A percentile compares a stretch with the other conserved stretches of the same genome.
These are phyloP conservation scores for Garra rufa DNA, from an alignment of 2,113 vertebrate genomes.

Conservation along the genomic window DNA sequence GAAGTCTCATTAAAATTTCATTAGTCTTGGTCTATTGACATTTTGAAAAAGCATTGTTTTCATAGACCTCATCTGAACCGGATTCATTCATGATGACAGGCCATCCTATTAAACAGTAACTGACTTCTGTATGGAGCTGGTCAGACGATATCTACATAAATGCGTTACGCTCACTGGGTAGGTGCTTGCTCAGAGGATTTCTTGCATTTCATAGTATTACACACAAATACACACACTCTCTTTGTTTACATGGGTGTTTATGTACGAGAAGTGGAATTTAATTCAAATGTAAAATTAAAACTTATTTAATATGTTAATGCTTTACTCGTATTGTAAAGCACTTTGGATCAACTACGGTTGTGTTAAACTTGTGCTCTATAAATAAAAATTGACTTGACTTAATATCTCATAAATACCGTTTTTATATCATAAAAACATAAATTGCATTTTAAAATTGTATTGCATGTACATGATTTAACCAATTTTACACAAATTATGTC, in stretches of 20 bases:
- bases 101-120: slow-evolving; percentile 18
- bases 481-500: background rate
- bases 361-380: no score
- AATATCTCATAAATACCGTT: background rate
- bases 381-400: no score
- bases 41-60: slow-evolving; percentile 54
- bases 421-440: background rate
- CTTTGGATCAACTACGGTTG: no score
- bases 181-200: background rate
- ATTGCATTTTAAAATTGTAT: background rate
- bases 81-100: slow-evolving; percentile 27
- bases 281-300: background rate
- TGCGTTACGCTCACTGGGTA: slow-evolving; percentile 3
- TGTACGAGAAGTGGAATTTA: background rate
- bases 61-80: slow-evolving; percentile 21
- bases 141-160: background rate
- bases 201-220: background rate
- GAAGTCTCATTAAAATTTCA: slow-evolving; percentile 58
- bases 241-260: no score
- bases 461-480: background rate
- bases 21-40: slow-evolving; percentile 51
- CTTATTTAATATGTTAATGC: no score
- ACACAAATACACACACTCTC: no score
- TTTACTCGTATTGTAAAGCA: no score
- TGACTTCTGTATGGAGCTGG: background rate